These are phyloP conservation scores for Astreopora myriophthalma DNA, from an alignment of 64 coral and sea anemone genomes.

Conservation along the genomic window DNA sequence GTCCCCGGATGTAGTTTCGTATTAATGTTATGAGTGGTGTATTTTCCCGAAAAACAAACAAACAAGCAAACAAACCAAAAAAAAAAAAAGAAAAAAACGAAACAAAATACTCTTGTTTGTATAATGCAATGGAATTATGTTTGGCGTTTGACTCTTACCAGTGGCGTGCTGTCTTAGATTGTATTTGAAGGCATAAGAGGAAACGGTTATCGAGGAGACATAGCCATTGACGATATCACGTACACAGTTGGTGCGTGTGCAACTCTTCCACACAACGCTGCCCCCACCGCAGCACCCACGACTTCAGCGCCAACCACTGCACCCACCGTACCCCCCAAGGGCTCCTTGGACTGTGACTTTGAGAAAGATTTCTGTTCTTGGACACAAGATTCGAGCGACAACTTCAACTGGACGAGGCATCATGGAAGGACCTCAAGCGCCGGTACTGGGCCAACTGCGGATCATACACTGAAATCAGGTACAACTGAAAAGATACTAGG, in stretches of 20 bases:
- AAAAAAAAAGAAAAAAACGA: too few species aligned
- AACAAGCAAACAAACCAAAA: too few species aligned
- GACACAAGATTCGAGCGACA: conserved; percentile 73
- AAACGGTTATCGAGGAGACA: conserved; percentile 70
- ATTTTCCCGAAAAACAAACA: too few species aligned
- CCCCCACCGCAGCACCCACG: conserved; percentile 45
- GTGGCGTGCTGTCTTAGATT: conserved; percentile 24
- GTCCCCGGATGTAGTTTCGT: too few species aligned
- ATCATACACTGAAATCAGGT: conserved; percentile 70
- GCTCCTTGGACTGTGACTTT: conserved; percentile 71
- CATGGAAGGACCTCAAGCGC: conserved; percentile 23
- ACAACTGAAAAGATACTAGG: neutral
- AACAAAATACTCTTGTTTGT: too few species aligned
- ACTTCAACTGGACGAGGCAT: conserved; percentile 83
- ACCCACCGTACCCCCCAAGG: conserved; percentile 28
- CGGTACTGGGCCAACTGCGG: conserved; percentile 63
- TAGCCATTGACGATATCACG: conserved; percentile 85
- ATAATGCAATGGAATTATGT: too few species aligned
- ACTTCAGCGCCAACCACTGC: neutral
- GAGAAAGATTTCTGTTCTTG: conserved; percentile 76
- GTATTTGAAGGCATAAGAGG: conserved; percentile 92
- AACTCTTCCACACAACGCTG: conserved; percentile 66
- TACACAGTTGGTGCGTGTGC: conserved; percentile 74
- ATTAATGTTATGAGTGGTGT: too few species aligned
- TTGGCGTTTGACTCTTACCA: neutral